These are phyloP conservation scores for Ectemnius cavifrons DNA, from an alignment of 2,888 invertebrate species.

Conservation along the genomic window DNA sequence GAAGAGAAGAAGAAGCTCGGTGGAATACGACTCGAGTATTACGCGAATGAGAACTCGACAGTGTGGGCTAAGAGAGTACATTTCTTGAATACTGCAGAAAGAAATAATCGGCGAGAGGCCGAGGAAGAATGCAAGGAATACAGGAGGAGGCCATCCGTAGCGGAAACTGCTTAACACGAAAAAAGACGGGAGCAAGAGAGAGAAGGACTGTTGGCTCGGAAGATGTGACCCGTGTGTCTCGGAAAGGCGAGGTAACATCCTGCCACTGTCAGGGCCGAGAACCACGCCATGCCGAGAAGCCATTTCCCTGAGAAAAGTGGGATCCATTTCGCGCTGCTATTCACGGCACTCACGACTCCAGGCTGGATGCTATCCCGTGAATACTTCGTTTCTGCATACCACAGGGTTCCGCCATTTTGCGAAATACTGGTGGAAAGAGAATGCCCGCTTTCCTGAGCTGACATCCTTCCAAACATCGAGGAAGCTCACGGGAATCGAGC, in stretches of 20 bases:
- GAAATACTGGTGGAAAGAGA: too few species aligned
- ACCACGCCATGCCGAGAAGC: conserved; percentile 34
- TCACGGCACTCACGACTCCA: conserved; percentile 11
- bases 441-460: too few species aligned
- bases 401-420: too few species aligned
- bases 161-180: conserved; percentile 42
- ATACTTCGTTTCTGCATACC: background rate
- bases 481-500: too few species aligned
- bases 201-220: conserved; percentile 45
- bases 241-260: conserved; percentile 50
- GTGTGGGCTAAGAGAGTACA: background rate
- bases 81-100: background rate
- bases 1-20: background rate
- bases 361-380: too few species aligned
- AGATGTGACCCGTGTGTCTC: conserved; percentile 28
- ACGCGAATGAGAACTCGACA: background rate
- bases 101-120: conserved; percentile 23
- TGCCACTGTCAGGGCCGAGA: conserved; percentile 16
- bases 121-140: background rate
- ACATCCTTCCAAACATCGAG: too few species aligned
- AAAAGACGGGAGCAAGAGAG: conserved; percentile 4
- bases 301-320: conserved; percentile 61
- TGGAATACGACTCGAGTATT: background rate
- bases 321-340: conserved; percentile 55
- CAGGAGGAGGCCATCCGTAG: conserved; percentile 7